Percentiles rank a stretch among this genome's conserved stretches.
Evolutionary conservation across 2,113 vertebrate species (phyloP).

Genomic region (Takifugu bimaculatus): DNA sequence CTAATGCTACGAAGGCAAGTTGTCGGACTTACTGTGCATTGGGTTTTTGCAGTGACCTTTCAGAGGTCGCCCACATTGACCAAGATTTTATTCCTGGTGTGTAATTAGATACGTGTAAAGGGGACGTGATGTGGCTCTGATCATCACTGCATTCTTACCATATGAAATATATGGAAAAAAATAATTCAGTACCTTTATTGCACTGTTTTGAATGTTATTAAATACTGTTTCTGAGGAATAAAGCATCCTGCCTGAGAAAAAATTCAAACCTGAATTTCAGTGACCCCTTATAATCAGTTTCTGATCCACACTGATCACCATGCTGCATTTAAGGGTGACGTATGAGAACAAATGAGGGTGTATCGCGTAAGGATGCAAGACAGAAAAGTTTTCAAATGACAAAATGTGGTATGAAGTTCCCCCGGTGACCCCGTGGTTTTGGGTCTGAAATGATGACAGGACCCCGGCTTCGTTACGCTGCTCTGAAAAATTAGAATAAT

Average conservation of each 20-base stretch:
- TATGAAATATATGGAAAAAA: no score
- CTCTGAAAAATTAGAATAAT: constrained; percentile 62
- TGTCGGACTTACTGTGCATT: constrained; percentile 28
- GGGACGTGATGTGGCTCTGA: background rate
- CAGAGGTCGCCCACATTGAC: constrained; percentile 1
- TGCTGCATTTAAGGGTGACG: no score
- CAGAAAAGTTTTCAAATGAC: background rate
- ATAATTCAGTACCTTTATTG: no score
- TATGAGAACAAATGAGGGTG: no score
- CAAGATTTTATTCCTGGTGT: constrained; percentile 1
- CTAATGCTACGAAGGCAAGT: constrained; percentile 37
- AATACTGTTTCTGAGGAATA: no score
- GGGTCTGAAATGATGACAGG: constrained; percentile 47
- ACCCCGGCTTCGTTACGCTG: constrained; percentile 50
- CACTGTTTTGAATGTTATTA: background rate
- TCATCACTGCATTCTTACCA: no score
- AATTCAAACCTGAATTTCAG: no score
- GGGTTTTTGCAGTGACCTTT: constrained; percentile 29
- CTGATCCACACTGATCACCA: no score
- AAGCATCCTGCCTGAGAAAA: no score
- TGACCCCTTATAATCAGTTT: no score
- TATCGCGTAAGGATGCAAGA: background rate
- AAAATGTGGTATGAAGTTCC: constrained; percentile 32
- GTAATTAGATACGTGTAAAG: background rate
- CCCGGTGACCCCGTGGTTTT: constrained; percentile 38